Percentiles rank a stretch among this genome's conserved stretches.
These are phyloP conservation scores for Oryzias woworae DNA, from an alignment of 2,113 vertebrate species.

Conservation along the genomic window DNA sequence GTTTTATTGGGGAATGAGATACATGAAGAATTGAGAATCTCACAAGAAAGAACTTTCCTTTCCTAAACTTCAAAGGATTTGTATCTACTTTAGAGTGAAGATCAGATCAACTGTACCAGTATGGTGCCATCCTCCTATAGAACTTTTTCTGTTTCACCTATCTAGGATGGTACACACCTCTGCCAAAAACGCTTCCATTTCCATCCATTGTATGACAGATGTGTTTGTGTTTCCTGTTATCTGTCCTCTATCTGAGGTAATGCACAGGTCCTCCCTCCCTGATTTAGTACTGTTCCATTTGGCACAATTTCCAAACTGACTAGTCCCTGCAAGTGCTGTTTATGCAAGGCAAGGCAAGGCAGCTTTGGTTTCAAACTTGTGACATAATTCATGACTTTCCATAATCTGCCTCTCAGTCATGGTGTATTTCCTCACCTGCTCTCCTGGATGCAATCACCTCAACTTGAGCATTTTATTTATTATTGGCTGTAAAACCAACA, in stretches of 20 bases:
- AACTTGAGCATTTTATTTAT: neutral
- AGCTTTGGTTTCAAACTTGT: slow-evolving; percentile 7
- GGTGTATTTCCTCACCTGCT: neutral
- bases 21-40: too few species aligned
- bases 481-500: slow-evolving; percentile 1
- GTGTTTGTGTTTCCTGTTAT: slow-evolving; percentile 37
- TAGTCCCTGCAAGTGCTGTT: slow-evolving; percentile 36
- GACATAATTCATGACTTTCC: too few species aligned
- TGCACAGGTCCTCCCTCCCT: slow-evolving; percentile 19
- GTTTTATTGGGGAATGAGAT: too few species aligned
- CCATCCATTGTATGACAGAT: slow-evolving; percentile 14
- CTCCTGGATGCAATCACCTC: neutral
- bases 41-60: too few species aligned
- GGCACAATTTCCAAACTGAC: slow-evolving; percentile 38
- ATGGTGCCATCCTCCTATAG: neutral
- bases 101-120: slow-evolving; percentile 1
- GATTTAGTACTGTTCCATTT: slow-evolving; percentile 38
- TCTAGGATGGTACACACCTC: slow-evolving; percentile 1
- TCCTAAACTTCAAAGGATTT: neutral
- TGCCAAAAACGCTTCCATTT: slow-evolving; percentile 3
- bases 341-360: slow-evolving; percentile 5
- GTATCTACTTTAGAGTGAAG: neutral
- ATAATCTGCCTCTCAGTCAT: too few species aligned
- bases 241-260: slow-evolving; percentile 21
- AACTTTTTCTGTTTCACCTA: slow-evolving; percentile 4